These are phyloP conservation scores for Nycticebus coucang DNA, from an alignment of 2,113 vertebrate genomes.

Conservation along the genomic window DNA sequence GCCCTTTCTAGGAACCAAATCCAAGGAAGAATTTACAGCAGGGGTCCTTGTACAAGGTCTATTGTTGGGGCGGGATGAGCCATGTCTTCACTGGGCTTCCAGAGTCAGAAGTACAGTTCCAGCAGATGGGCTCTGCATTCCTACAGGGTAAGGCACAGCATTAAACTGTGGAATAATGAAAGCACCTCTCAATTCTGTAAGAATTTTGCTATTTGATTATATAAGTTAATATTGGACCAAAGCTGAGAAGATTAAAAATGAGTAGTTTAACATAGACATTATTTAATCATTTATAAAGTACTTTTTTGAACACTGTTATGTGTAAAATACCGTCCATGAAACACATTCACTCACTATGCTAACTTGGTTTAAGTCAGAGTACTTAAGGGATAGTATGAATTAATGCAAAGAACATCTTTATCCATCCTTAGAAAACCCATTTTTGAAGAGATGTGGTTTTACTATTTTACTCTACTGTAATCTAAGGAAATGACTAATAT, in stretches of 20 bases:
- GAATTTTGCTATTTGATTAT: slow-evolving; percentile 6
- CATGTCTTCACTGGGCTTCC: not conserved
- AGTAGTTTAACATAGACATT: not conserved
- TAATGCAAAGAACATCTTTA: not conserved
- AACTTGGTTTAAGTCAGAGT: slow-evolving; percentile 18
- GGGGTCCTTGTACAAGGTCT: not conserved
- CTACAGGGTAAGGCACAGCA: not conserved
- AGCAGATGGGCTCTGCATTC: not conserved
- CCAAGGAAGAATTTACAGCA: not conserved
- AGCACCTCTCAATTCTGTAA: not conserved
- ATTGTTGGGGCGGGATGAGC: not conserved
- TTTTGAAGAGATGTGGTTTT: slow-evolving; percentile 14
- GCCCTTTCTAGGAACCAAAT: not conserved
- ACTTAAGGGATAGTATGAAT: not conserved
- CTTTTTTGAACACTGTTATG: not conserved
- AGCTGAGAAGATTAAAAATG: slow-evolving; percentile 36
- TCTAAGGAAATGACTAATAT: slow-evolving; percentile 46
- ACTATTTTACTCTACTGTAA: slow-evolving; percentile 51
- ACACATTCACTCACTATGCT: not conserved
- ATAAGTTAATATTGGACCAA: slow-evolving; percentile 3
- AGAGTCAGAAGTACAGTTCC: not conserved
- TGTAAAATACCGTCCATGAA: slow-evolving; percentile 44
- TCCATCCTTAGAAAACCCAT: not conserved
- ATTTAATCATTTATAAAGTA: slow-evolving; percentile 13
- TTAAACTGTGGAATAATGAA: not conserved